Conservation (phyloP, 2,113 vertebrate genomes). For the Hydropotes inermis region DNA sequence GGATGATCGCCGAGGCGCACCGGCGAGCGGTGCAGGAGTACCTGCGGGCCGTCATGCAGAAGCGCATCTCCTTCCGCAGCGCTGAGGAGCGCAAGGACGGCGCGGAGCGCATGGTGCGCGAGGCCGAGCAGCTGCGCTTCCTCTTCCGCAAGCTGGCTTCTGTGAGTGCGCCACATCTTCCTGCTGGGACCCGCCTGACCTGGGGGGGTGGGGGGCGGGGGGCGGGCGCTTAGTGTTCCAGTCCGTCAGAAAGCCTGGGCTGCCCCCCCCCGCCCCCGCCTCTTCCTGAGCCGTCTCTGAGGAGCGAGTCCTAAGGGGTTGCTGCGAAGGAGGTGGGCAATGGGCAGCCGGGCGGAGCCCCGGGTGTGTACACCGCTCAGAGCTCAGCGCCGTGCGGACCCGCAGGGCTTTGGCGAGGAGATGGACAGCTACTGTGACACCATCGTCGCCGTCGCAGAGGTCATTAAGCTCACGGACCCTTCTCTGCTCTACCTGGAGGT, state of each 20-base stretch:
- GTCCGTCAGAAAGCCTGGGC: background rate
- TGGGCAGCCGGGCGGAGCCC: background rate
- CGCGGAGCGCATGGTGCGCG: slow-evolving; percentile 94
- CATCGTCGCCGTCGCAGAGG: slow-evolving; percentile 93
- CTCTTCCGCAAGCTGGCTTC: slow-evolving; percentile 91
- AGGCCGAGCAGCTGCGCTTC: slow-evolving; percentile 94
- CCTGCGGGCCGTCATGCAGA: slow-evolving; percentile 94
- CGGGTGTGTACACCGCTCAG: rapidly evolving
- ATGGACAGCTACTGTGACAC: slow-evolving; percentile 90
- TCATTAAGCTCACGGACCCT: slow-evolving; percentile 98
- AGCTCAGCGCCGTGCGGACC: background rate
- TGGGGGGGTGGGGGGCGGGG: background rate
- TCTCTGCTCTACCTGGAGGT: slow-evolving; percentile 96
- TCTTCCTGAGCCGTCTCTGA: background rate
- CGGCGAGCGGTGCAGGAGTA: slow-evolving; percentile 95
- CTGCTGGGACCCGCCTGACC: background rate
- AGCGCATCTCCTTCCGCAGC: slow-evolving; percentile 93
- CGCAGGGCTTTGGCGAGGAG: slow-evolving; percentile 86
- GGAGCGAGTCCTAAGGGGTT: background rate
- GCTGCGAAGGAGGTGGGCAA: background rate
- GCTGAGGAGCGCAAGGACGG: slow-evolving; percentile 96
- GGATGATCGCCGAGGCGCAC: slow-evolving; percentile 93
- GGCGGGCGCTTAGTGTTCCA: rapidly evolving
- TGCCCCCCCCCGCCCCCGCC: background rate
- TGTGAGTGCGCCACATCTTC: slow-evolving; percentile 75